phyloP scores from a whole-genome alignment of 2,888 invertebrate genomes.

The Rhimphoctona megacephalus region DNA sequence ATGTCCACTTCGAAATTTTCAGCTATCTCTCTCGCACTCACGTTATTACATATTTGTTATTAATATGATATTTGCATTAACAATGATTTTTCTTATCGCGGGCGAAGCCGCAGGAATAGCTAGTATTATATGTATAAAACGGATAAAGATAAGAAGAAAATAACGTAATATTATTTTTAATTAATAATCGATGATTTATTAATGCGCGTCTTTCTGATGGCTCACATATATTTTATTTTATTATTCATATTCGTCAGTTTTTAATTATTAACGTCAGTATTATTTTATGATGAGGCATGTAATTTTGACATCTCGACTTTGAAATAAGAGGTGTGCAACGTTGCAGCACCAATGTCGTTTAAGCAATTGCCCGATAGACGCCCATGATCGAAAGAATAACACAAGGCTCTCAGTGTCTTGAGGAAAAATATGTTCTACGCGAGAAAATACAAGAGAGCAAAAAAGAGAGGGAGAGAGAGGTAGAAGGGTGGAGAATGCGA shows the following conservation, averaged over 20 bases:
- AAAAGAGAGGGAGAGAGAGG: conserved; percentile 11
- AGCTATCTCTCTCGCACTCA: too few relatives aligned
- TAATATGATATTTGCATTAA: too few relatives aligned
- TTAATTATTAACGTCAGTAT: background rate
- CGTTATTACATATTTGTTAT: too few relatives aligned
- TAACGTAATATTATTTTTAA: too few relatives aligned
- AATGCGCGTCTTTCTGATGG: background rate
- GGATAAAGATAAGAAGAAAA: too few relatives aligned
- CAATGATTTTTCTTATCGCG: too few relatives aligned
- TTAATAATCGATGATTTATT: background rate
- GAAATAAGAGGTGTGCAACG: conserved; percentile 44
- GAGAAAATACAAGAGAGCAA: background rate
- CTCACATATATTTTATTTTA: background rate
- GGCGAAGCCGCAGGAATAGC: too few relatives aligned
- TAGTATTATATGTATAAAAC: too few relatives aligned
- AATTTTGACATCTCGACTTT: conserved; percentile 41
- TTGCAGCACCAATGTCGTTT: conserved; percentile 47
- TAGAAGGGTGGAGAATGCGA: conserved; percentile 41
- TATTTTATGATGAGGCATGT: background rate
- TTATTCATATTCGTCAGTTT: background rate
- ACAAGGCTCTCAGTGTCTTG: background rate
- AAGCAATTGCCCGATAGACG: conserved; percentile 56
- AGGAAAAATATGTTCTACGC: too few relatives aligned
- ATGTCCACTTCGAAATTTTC: too few relatives aligned
- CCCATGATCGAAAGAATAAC: background rate